These are phyloP conservation scores for Ascaphus truei DNA, from an alignment of 2,113 vertebrate genomes.

Conservation along the genomic window DNA sequence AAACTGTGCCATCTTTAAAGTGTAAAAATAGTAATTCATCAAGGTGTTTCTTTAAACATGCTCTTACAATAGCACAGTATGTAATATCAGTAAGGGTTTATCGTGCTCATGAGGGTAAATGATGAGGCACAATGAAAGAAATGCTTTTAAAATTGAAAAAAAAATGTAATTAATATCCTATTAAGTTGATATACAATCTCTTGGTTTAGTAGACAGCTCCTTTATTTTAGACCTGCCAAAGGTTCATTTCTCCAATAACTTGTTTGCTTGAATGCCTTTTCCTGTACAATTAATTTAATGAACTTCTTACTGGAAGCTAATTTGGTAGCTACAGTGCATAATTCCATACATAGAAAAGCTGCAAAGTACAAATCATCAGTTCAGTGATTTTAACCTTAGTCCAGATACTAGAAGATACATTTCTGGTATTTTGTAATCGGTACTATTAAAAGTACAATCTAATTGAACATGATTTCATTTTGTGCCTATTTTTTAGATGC, in stretches of 20 bases:
- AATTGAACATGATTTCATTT: no score
- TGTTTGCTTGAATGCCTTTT: background rate
- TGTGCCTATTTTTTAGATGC: no score
- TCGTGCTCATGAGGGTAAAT: background rate
- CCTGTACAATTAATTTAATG: background rate
- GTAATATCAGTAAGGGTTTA: background rate
- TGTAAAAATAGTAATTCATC: background rate
- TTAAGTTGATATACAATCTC: conserved; percentile 4
- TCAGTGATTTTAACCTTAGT: no score
- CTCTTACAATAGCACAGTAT: background rate
- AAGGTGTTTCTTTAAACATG: background rate
- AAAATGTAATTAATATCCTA: conserved; percentile 14
- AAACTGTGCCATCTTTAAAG: no score
- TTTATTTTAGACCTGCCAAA: background rate
- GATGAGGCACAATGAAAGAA: background rate
- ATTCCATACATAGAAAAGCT: no score
- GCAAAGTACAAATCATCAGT: no score
- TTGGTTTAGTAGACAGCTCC: background rate
- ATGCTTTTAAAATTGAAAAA: background rate
- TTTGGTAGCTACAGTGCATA: no score
- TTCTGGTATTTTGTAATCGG: no score
- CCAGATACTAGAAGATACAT: no score
- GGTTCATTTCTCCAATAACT: background rate
- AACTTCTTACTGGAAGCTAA: no score
- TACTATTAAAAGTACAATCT: no score